phyloP scores from a whole-genome alignment of 2,888 invertebrate genomes.

The Scotopteryx bipunctaria region DNA sequence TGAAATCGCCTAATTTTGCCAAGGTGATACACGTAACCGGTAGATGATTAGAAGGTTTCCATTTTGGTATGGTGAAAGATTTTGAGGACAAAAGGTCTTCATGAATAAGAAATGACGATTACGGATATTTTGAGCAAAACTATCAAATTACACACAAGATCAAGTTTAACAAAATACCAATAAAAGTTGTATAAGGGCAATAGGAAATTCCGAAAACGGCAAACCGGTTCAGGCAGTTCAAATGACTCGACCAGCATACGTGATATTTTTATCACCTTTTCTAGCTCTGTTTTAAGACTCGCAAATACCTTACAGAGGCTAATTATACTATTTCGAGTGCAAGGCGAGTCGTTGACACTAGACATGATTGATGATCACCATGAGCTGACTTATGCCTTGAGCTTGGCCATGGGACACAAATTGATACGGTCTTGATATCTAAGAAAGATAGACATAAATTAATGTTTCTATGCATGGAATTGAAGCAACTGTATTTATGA shows the following conservation, averaged over 20 bases:
- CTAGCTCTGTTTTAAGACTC: constrained; percentile 20
- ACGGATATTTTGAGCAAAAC: background rate
- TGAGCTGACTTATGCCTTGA: constrained; percentile 23
- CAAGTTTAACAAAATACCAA: constrained; percentile 20
- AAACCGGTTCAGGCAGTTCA: constrained; percentile 29
- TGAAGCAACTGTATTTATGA: background rate
- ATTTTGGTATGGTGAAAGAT: constrained; percentile 9
- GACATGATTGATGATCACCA: constrained; percentile 27
- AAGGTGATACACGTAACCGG: constrained; percentile 44
- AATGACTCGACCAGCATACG: constrained; percentile 24
- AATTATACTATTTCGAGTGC: constrained; percentile 30
- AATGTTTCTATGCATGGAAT: background rate
- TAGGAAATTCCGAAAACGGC: constrained; percentile 30
- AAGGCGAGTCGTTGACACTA: constrained; percentile 30
- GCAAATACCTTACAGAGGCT: constrained; percentile 23
- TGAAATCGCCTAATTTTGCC: constrained; percentile 53
- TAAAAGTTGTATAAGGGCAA: constrained; percentile 22
- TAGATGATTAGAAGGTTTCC: constrained; percentile 18
- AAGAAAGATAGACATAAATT: background rate
- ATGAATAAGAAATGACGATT: background rate
- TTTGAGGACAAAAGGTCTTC: background rate
- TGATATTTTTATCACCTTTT: constrained; percentile 27
- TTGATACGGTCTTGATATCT: constrained; percentile 20
- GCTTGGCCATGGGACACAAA: constrained; percentile 21
- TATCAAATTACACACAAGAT: constrained; percentile 16